phyloP scores from a whole-genome alignment of 2,888 invertebrate genomes.

The Platycheirus albimanus region DNA sequence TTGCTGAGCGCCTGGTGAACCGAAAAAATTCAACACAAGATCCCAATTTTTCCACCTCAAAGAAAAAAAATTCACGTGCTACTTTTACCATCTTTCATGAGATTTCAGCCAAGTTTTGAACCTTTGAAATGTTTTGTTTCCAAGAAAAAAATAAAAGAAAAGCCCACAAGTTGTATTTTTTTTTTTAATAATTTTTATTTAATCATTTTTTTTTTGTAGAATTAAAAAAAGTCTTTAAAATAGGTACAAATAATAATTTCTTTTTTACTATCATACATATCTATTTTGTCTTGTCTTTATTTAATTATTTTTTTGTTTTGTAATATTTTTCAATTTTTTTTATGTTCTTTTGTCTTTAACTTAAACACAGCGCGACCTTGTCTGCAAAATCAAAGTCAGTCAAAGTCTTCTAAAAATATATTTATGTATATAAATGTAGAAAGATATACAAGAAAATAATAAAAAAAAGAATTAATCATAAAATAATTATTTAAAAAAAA shows the following conservation, averaged over 20 bases:
- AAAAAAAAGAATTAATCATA: not conserved
- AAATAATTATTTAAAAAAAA: not conserved
- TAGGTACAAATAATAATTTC: constrained; percentile 70
- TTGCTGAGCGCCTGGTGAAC: too few relatives aligned
- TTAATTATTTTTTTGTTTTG: constrained; percentile 55
- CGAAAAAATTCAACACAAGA: too few relatives aligned
- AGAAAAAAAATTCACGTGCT: too few relatives aligned
- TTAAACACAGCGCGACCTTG: constrained; percentile 82
- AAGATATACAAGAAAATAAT: not conserved
- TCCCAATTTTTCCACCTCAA: too few relatives aligned
- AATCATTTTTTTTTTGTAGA: constrained; percentile 58
- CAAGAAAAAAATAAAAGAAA: not conserved
- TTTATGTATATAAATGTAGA: not conserved
- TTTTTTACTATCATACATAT: constrained; percentile 52
- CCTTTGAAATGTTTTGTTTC: not conserved
- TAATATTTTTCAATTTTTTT: constrained; percentile 73
- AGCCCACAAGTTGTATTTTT: constrained; percentile 13
- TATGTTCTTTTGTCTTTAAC: constrained; percentile 77
- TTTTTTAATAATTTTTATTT: constrained; percentile 65
- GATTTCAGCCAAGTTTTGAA: too few relatives aligned
- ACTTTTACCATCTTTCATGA: too few relatives aligned
- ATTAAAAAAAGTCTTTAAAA: constrained; percentile 70
- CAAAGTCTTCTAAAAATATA: constrained; percentile 65
- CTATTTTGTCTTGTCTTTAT: constrained; percentile 55
- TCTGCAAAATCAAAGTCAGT: constrained; percentile 71